Evolutionary conservation across 2,113 vertebrate genomes (phyloP).

Genomic region (Mustela lutreola): DNA sequence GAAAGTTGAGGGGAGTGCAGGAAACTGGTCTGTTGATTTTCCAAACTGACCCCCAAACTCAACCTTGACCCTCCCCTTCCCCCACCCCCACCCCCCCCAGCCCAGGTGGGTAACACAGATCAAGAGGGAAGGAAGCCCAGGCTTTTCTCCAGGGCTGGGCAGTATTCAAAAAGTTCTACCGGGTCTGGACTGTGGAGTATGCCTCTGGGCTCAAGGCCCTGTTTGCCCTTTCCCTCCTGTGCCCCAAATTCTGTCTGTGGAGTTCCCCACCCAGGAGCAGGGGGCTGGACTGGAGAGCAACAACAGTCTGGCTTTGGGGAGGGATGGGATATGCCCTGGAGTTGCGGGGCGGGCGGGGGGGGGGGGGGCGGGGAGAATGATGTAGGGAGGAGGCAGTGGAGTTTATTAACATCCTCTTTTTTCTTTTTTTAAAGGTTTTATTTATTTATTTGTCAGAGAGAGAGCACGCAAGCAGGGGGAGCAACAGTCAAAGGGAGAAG

Average conservation of each 20-base stretch:
- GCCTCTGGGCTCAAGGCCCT: not conserved
- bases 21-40: not conserved
- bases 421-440: no score
- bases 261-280: not conserved
- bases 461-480: no score
- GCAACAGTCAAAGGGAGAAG: no score
- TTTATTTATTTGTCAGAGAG: no score
- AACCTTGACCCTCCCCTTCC: no score
- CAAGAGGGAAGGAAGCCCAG: not conserved
- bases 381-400: accelerated
- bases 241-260: not conserved
- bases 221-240: not conserved
- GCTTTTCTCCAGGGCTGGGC: not conserved
- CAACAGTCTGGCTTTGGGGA: not conserved
- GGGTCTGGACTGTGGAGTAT: not conserved
- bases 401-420: not conserved
- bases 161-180: not conserved
- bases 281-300: not conserved
- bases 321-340: not conserved
- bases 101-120: not conserved
- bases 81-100: accelerated
- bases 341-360: no score
- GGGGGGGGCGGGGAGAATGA: no score
- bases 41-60: not conserved
- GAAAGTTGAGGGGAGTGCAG: not conserved